phyloP scores from a whole-genome alignment of 1,140 invertebrate species.

The Yoshiicerus persimilis region DNA sequence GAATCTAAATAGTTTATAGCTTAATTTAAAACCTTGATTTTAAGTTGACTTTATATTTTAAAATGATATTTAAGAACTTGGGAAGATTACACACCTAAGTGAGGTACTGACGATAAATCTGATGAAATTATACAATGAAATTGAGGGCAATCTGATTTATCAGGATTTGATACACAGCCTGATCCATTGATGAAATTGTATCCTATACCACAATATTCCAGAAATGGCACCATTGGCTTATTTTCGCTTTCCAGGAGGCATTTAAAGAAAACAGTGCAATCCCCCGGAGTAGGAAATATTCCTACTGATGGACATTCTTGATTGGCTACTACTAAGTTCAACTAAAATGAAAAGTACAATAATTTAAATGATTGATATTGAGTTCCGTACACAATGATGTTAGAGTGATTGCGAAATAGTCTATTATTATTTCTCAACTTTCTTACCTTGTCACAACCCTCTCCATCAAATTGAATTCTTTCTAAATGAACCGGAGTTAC shows the following conservation, averaged over 20 bases:
- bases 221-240: neutral
- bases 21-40: too few relatives aligned
- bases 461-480: neutral
- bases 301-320: neutral
- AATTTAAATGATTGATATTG: too few relatives aligned
- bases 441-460: conserved; percentile 21
- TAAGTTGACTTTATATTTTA: too few relatives aligned
- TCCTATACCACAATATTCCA: neutral
- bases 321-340: neutral
- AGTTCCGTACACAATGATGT: too few relatives aligned
- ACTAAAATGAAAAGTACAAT: too few relatives aligned
- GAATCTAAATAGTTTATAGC: neutral
- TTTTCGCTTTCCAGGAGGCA: neutral
- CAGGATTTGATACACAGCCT: neutral
- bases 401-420: too few relatives aligned
- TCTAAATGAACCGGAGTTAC: neutral
- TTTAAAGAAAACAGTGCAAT: conserved; percentile 27
- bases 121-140: neutral
- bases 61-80: too few relatives aligned
- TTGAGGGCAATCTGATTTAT: neutral
- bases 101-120: neutral
- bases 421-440: too few relatives aligned
- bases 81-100: neutral
- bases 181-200: neutral
- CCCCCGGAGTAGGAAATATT: conserved; percentile 1